Percentiles rank a stretch among this genome's conserved stretches.
These are phyloP conservation scores for Cryptomyrus ogoouensis DNA, from an alignment of 2,113 vertebrate species.

Conservation along the genomic window DNA sequence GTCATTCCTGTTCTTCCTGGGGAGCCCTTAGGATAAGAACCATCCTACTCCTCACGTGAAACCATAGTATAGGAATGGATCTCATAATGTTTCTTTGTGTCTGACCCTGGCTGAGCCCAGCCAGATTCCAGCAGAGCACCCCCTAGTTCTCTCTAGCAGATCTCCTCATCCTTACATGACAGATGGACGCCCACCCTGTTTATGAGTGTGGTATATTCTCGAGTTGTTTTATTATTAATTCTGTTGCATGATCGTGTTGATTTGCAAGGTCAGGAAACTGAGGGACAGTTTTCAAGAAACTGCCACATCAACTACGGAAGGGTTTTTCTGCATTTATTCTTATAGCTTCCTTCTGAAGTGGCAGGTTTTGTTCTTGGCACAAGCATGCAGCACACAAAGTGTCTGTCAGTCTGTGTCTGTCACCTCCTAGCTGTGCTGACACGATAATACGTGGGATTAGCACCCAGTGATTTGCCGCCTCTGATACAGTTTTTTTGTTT, in stretches of 20 bases:
- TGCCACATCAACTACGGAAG: neutral
- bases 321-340: neutral
- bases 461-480: neutral
- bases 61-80: neutral
- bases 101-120: neutral
- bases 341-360: neutral
- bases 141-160: neutral
- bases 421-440: slow-evolving; percentile 10
- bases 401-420: slow-evolving; percentile 3
- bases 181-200: neutral
- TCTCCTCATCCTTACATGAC: neutral
- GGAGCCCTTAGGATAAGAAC: neutral
- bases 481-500: slow-evolving; percentile 4
- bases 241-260: neutral
- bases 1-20: neutral
- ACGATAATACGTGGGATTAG: slow-evolving; percentile 1
- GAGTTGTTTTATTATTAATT: neutral
- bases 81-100: neutral
- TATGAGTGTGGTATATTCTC: neutral
- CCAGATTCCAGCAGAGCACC: neutral
- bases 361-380: neutral
- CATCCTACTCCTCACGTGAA: neutral
- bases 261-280: neutral
- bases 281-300: neutral
- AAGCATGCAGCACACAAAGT: neutral